phyloP scores from a whole-genome alignment of 2,888 invertebrate genomes.

The Leptogaster cylindrica region DNA sequence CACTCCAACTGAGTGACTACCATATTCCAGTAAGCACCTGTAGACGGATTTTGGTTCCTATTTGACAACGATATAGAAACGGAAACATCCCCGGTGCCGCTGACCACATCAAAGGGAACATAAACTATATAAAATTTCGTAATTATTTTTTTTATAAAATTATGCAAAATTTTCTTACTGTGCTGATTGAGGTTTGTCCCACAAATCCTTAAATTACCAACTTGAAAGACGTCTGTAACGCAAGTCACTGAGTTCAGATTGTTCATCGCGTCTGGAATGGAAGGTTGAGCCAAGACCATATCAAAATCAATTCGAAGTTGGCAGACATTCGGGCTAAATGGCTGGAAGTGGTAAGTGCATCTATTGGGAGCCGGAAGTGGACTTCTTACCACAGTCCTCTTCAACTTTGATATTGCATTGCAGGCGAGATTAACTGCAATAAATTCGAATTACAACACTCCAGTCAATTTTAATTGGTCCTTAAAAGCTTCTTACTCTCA shows the following conservation, averaged over 20 bases:
- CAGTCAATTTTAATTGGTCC: neutral
- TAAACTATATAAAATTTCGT: constrained; percentile 49
- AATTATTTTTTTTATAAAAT: neutral
- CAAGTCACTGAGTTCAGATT: constrained; percentile 47
- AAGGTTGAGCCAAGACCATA: constrained; percentile 51
- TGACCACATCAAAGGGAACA: constrained; percentile 56
- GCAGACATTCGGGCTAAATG: constrained; percentile 55
- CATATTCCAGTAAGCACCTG: constrained; percentile 67
- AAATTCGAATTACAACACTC: neutral
- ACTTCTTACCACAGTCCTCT: constrained; percentile 57
- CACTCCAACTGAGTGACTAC: constrained; percentile 70
- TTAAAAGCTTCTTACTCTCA: constrained; percentile 54
- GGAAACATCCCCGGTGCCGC: constrained; percentile 56
- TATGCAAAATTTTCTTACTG: constrained; percentile 63
- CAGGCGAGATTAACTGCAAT: constrained; percentile 56
- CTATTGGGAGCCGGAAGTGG: constrained; percentile 49
- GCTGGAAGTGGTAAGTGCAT: constrained; percentile 57
- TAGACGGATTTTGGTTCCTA: constrained; percentile 57
- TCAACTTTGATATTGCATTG: constrained; percentile 54
- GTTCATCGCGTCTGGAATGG: constrained; percentile 51
- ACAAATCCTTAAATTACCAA: constrained; percentile 61
- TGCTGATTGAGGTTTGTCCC: constrained; percentile 71
- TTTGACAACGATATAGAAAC: constrained; percentile 63
- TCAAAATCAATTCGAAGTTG: constrained; percentile 58
- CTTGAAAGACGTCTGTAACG: constrained; percentile 53